A percentile compares a stretch with the other conserved stretches of the same genome.
Evolutionary conservation across 2,888 invertebrate genomes (phyloP).

Genomic region (Leucania comma): DNA sequence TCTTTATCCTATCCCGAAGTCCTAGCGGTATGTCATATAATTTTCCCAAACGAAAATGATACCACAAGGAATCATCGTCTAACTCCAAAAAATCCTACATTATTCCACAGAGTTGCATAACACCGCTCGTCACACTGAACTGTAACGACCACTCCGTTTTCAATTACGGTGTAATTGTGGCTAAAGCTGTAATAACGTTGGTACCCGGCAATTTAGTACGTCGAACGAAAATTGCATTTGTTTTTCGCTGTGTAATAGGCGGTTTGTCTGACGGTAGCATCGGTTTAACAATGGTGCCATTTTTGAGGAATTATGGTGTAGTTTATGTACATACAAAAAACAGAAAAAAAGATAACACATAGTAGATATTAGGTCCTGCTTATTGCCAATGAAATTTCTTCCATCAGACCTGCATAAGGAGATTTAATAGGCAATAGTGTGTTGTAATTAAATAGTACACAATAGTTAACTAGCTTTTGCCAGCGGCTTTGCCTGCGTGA

Average conservation of each 20-base stretch:
- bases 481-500: too few species aligned
- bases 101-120: conserved; percentile 64
- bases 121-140: conserved; percentile 74
- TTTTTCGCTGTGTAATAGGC: conserved; percentile 75
- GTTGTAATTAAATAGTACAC: too few species aligned
- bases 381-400: too few species aligned
- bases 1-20: too few species aligned
- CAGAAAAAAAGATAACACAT: too few species aligned
- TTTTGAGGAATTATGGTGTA: conserved; percentile 30
- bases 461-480: too few species aligned
- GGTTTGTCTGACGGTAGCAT: conserved; percentile 58
- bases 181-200: conserved; percentile 82
- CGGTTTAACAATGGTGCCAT: conserved; percentile 39
- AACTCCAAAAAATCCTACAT: conserved; percentile 58
- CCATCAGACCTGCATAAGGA: too few species aligned
- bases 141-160: conserved; percentile 85
- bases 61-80: conserved; percentile 13
- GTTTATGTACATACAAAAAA: not conserved
- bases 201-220: conserved; percentile 82
- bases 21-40: not conserved
- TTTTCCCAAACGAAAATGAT: conserved; percentile 6
- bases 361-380: too few species aligned
- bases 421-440: too few species aligned
- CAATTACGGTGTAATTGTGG: conserved; percentile 88
- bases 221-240: conserved; percentile 84